A percentile compares a stretch with the other conserved stretches of the same genome.
These are phyloP conservation scores for Castor canadensis DNA, from an alignment of 2,113 vertebrate genomes.

Conservation along the genomic window DNA sequence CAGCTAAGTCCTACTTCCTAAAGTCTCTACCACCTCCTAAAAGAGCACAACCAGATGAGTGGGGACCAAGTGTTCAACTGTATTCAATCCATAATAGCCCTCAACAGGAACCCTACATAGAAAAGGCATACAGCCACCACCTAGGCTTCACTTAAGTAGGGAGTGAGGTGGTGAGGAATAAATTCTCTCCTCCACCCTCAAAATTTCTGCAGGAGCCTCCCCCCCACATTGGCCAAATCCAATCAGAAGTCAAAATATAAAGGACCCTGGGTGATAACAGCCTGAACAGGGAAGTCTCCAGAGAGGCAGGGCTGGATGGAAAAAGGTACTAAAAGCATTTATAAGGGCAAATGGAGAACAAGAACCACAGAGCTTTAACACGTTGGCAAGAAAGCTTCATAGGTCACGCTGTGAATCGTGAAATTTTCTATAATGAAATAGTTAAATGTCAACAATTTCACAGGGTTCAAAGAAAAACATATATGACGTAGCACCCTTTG, in stretches of 20 bases:
- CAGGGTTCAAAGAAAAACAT: conserved; percentile 3
- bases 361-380: neutral
- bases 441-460: neutral
- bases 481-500: neutral
- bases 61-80: too few relatives aligned
- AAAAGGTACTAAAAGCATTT: neutral
- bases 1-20: too few relatives aligned
- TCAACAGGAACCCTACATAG: neutral
- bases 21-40: too few relatives aligned
- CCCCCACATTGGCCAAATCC: neutral
- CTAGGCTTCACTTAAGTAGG: neutral
- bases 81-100: too few relatives aligned
- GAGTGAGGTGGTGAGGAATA: neutral
- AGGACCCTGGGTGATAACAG: neutral
- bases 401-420: neutral
- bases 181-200: neutral
- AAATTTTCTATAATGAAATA: conserved; percentile 16
- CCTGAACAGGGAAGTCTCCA: neutral
- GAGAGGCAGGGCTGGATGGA: neutral
- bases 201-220: neutral
- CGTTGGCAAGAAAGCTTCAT: neutral
- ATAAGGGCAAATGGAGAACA: neutral
- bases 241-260: neutral
- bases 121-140: neutral
- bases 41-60: too few relatives aligned